Evolutionary conservation across 1,140 invertebrate genomes (phyloP), one percentile per base, ranked within the genome.

Genomic region (Drosophila subpulchrella): DNA sequence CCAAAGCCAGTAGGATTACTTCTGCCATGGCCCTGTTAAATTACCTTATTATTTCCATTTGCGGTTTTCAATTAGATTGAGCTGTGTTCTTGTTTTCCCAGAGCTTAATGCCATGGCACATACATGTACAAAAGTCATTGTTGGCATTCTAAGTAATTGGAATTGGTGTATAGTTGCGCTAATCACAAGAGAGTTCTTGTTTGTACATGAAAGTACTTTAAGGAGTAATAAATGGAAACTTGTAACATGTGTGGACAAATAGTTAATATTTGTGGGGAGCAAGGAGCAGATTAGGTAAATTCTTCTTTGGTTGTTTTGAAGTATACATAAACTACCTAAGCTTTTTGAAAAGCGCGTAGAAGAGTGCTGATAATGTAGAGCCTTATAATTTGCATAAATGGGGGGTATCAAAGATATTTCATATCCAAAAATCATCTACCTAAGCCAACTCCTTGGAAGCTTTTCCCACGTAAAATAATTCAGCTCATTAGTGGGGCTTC

Each of bases 41-140:
- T 70, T 38, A 11, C 34, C 51, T 57, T 57, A 71, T 48, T 71
- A 71, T 70, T 57, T 56, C n/a, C 65, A 57, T 71, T 68, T 71
- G 41, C 36, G 20, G 36, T 50, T 71, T 71, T 67, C 61, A 68
- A 68, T 68, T 68, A 4, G 30, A 53, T 48, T 38, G 42, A 48
- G 44, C 30, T 11, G 4, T 32, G 32, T 11, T 11, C 15, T 17
- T 48, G 51, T 15, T 27, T 32, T 39, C 32, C 32, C 15, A 7
- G 32, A 53, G 10, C 50, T 27, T 32, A 50, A 11, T 55, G 48
- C 48, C 24, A n/a, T n/a, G 24, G 39, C 24, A 47, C 41, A 48
- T 11, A 24, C 13, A 27, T 55, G 34, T 15, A 11, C 32, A 20
- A 15, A 53, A 12, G 24, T 32, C 48, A 39, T 36, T 53, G 32